Evolutionary conservation across 2,113 vertebrate genomes (phyloP).

Genomic region (Pardalotus punctatus): DNA sequence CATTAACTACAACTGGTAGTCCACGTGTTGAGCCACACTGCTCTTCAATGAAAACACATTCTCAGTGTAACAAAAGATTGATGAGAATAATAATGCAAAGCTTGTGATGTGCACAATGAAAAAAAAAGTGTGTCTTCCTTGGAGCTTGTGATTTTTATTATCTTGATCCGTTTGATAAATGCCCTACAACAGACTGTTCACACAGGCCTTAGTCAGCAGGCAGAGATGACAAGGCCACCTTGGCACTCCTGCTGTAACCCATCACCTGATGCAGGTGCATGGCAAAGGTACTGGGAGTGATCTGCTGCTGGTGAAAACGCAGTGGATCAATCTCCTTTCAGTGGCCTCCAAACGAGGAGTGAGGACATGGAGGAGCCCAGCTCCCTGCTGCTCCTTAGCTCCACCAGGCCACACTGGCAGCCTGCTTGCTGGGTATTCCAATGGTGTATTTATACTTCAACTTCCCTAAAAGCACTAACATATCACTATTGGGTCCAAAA

Average conservation of each 20-base stretch:
- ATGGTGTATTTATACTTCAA: background rate
- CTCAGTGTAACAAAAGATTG: background rate
- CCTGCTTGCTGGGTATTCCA: rapidly evolving
- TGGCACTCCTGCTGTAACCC: background rate
- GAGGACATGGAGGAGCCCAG: background rate
- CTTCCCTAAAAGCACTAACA: background rate
- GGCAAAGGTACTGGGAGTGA: background rate
- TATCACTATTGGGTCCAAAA: background rate
- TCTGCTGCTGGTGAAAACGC: background rate
- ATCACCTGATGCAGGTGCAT: background rate
- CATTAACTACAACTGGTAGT: background rate
- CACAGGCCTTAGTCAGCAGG: background rate
- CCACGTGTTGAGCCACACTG: background rate
- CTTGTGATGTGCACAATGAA: background rate
- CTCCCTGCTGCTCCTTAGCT: background rate
- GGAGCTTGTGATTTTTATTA: background rate
- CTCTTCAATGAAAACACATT: background rate
- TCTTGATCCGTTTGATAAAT: background rate
- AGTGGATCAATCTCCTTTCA: background rate
- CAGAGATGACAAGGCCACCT: background rate
- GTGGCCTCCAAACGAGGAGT: background rate
- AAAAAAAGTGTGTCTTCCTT: background rate
- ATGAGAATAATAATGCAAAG: background rate
- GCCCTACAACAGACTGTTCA: background rate
- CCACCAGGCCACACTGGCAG: background rate